Evolutionary conservation across 2,888 invertebrate species (phyloP), one percentile per base, ranked within the genome.

Genomic region (Mycogona germanica): DNA sequence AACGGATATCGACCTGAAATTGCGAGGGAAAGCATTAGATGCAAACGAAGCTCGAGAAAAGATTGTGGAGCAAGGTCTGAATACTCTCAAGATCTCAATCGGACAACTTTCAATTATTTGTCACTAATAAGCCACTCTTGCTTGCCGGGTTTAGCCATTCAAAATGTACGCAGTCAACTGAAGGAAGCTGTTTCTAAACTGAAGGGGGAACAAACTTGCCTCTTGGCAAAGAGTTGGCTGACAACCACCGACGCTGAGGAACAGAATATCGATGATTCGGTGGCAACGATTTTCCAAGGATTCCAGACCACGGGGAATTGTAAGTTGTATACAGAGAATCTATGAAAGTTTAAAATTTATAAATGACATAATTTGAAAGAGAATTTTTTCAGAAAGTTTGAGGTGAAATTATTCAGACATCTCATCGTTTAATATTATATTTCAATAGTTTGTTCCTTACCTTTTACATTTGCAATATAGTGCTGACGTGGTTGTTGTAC

Each of bases 401-500:
- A 40, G 19, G 40, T 40, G 40, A 6, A 40, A 40, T 6, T 12
- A 40, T 21, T 14, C 5, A 1, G 21, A 38, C 1, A 21, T 17
- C 21, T 19, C 21, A 38, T 5, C 40, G 2, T 2, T n/a, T n/a
- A 7, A 38, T 38, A 21, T 12, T 21, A 38, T 38, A 38, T 5
- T 5, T 12, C 26, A 30, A n/a, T 29, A 1, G 19, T 29, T 29
- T 2, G 29, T 26, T 32, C n/a, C 35, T 12, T 32, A 32, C n/a
- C 35, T 12, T 32, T 32, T 32, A 32, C 9, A 32, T 9, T 32
- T 12, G 35, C n/a, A 32, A 32, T n/a, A 32, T 44, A 70, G 69
- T 66, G 47, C 55, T 70, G 42, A 64, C 67, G 0, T 71, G 70
- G 70, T 57, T 61, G 4, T 49, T 70, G 17, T 70, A 70, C 57